Evolutionary conservation across 1,140 invertebrate species (phyloP), one percentile per base, ranked within the genome.

Genomic region (Lethrus apterus): DNA sequence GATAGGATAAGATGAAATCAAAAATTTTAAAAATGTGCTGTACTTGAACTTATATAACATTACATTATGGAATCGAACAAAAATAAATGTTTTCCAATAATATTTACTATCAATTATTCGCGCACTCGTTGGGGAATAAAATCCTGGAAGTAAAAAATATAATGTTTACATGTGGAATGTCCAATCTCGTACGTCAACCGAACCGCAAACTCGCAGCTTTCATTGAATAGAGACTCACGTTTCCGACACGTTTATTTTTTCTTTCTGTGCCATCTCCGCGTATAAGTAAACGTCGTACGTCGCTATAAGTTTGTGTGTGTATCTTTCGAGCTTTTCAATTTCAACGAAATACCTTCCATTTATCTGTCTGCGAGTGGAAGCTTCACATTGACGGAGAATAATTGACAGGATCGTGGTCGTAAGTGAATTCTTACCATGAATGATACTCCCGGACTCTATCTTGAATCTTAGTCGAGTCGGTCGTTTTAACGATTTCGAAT

Each of bases 381-480:
- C 34, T 46, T 21, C 21, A 26, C 46, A 51, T 55, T 49, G 52
- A 55, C 52, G 34, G 34, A 46, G 49, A 55, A 55, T 55, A 55
- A 55, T 55, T 55, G 52, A 55, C 52, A 49, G 52, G 50, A 51
- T 55, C 52, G 42, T 45, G 43, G 52, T 55, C 33, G 38, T 50
- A 55, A 55, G 52, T 55, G 52, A 55, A 55, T 55, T 51, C 49
- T 47, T 51, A 55, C 43, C 52, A 48, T 55, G 52, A 55, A 48
- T 48, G 46, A 55, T 51, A 47, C 40, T 15, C 34, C 4, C 14
- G 32, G 18, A 33, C 32, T 17, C 18, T 33, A 17, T 8, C 15
- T 33, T 33, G 18, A 14, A 13, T 9, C 7, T n/a, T n/a, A n/a
- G n/a, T n/a, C n/a, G n/a, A n/a, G n/a, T n/a, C n/a, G n/a, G n/a